Conservation (phyloP, 2,888 invertebrate genomes). For the Megaustenia siamemsis region DNA sequence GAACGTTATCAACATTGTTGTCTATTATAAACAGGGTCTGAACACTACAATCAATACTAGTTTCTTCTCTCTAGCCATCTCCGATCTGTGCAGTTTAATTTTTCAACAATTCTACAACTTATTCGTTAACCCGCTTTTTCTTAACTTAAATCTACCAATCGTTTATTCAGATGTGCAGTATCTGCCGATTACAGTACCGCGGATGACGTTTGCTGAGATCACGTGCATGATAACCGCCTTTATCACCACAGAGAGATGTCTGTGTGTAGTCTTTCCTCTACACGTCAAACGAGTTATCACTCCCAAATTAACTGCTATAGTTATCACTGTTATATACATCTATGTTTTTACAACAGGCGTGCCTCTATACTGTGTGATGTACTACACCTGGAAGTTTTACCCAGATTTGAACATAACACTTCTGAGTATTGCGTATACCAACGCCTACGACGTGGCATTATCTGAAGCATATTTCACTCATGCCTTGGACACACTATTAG, state of each 20-base stretch:
- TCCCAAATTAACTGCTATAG: background rate
- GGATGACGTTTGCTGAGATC: background rate
- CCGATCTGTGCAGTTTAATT: background rate
- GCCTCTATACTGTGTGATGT: background rate
- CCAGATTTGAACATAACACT: background rate
- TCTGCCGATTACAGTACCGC: background rate
- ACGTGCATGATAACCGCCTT: no score
- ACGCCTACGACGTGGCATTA: background rate
- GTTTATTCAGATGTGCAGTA: background rate
- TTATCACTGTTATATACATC: background rate
- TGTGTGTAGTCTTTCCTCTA: slow-evolving; percentile 3
- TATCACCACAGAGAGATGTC: no score
- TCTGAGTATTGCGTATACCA: background rate
- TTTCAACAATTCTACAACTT: background rate
- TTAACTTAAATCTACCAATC: background rate
- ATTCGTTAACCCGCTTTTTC: background rate
- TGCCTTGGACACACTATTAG: background rate
- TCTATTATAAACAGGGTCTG: no score
- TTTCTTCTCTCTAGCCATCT: no score
- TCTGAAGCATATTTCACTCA: background rate
- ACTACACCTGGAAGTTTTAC: background rate
- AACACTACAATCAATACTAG: no score
- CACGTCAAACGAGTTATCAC: background rate
- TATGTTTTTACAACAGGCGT: background rate
- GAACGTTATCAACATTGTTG: no score